These are phyloP conservation scores for Nerophis ophidion DNA, from an alignment of 2,113 vertebrate species.

Conservation along the genomic window DNA sequence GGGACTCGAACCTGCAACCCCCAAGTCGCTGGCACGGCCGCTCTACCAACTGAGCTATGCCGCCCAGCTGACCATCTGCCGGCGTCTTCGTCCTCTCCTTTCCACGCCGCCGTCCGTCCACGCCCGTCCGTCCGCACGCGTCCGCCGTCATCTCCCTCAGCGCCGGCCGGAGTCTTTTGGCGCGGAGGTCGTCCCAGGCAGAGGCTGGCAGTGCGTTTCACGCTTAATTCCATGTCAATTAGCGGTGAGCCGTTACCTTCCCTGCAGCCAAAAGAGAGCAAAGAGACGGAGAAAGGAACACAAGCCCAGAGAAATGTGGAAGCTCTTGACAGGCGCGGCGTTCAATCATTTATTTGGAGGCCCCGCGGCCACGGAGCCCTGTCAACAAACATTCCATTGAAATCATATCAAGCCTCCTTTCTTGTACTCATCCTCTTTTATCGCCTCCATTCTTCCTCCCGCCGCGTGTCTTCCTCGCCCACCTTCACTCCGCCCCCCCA, in stretches of 20 bases:
- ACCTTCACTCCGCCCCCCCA: not conserved
- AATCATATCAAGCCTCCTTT: slow-evolving; percentile 88
- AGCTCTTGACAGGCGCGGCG: slow-evolving; percentile 87
- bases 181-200: slow-evolving; percentile 65
- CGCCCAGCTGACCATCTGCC: no score
- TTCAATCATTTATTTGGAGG: slow-evolving; percentile 95
- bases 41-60: no score
- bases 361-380: slow-evolving; percentile 83
- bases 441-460: slow-evolving; percentile 5
- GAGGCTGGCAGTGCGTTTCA: slow-evolving; percentile 90
- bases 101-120: slow-evolving; percentile 26
- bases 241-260: slow-evolving; percentile 91
- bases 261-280: slow-evolving; percentile 87
- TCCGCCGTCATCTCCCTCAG: slow-evolving; percentile 49
- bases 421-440: slow-evolving; percentile 2
- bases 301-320: slow-evolving; percentile 91
- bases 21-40: no score
- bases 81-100: slow-evolving; percentile 50
- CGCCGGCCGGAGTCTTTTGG: slow-evolving; percentile 57
- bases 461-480: slow-evolving; percentile 1
- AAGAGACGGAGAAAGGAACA: slow-evolving; percentile 77
- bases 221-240: slow-evolving; percentile 99
- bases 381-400: slow-evolving; percentile 91
- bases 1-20: no score
- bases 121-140: slow-evolving; percentile 35